Percentiles rank a stretch among this genome's conserved stretches.
phyloP scores from a whole-genome alignment of 1,140 invertebrate genomes.

The Notospermus geniculatus region DNA sequence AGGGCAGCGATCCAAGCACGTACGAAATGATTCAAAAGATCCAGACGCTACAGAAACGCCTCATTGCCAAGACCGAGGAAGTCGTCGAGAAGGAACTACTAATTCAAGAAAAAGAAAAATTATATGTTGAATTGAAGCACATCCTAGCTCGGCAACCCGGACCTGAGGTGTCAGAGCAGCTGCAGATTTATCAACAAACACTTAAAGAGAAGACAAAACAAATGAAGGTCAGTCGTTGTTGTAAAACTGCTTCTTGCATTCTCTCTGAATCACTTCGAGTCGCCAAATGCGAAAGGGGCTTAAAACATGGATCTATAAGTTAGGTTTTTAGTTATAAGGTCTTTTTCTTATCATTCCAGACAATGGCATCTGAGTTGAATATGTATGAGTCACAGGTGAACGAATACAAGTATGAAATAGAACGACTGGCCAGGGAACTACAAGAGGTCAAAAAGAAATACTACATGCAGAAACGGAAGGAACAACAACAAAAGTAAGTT shows the following conservation, averaged over 20 bases:
- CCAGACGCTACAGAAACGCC: slow-evolving; percentile 68
- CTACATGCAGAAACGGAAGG: slow-evolving; percentile 59
- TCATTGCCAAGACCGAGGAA: slow-evolving; percentile 63
- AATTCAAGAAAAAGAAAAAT: slow-evolving; percentile 63
- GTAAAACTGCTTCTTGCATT: too few species aligned
- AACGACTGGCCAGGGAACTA: slow-evolving; percentile 62
- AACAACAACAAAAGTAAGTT: slow-evolving; percentile 47
- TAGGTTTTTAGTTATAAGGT: too few species aligned
- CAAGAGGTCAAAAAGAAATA: slow-evolving; percentile 64
- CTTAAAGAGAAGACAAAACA: slow-evolving; percentile 58
- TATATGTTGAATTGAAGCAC: slow-evolving; percentile 64
- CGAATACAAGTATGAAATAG: slow-evolving; percentile 64
- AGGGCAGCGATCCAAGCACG: slow-evolving; percentile 71
- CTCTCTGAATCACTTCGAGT: too few species aligned
- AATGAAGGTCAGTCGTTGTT: slow-evolving; percentile 53
- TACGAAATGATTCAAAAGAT: slow-evolving; percentile 69
- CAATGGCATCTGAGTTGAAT: slow-evolving; percentile 64
- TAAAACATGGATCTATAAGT: too few species aligned
- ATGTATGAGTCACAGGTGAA: slow-evolving; percentile 63
- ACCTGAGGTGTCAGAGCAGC: slow-evolving; percentile 59
- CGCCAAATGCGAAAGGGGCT: too few species aligned
- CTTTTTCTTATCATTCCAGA: too few species aligned
- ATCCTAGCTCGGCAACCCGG: slow-evolving; percentile 61
- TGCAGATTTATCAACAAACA: slow-evolving; percentile 55
- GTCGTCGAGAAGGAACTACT: slow-evolving; percentile 64